phyloP scores from a whole-genome alignment of 2,113 vertebrate species.

The Hippopotamus amphibius region DNA sequence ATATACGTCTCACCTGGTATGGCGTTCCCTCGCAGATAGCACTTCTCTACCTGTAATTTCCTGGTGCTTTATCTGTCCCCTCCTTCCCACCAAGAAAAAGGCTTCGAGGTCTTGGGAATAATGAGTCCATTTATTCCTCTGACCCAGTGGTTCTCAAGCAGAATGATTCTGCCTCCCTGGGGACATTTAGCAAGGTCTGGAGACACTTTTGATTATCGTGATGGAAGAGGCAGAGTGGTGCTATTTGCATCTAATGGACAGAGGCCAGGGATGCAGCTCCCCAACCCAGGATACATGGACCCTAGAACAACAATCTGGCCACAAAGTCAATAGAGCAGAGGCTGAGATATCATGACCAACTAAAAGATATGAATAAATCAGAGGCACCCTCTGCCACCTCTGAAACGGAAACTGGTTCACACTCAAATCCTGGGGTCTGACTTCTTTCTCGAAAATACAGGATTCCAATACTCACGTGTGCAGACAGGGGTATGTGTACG shows the following conservation, averaged over 20 bases:
- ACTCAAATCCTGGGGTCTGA: background rate
- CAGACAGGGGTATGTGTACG: accelerated
- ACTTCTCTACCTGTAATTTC: background rate
- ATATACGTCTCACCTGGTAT: accelerated
- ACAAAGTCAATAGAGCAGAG: background rate
- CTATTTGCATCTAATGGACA: accelerated
- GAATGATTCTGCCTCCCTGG: background rate
- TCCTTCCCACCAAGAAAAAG: no score
- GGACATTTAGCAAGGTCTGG: background rate
- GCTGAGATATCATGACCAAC: background rate
- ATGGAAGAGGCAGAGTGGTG: accelerated
- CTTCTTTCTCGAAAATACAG: background rate
- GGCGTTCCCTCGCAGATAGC: background rate
- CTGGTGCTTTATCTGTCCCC: no score
- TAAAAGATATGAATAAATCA: accelerated
- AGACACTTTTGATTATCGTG: background rate
- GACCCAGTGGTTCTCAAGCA: background rate
- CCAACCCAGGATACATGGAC: accelerated
- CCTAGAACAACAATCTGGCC: no score
- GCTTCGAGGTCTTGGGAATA: background rate
- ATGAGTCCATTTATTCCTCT: background rate
- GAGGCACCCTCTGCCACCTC: accelerated
- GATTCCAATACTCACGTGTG: accelerated
- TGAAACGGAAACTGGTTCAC: background rate
- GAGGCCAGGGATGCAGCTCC: no score